Conservation (phyloP, 1,140 invertebrate species). For the Neuroterus valhalla region DNA sequence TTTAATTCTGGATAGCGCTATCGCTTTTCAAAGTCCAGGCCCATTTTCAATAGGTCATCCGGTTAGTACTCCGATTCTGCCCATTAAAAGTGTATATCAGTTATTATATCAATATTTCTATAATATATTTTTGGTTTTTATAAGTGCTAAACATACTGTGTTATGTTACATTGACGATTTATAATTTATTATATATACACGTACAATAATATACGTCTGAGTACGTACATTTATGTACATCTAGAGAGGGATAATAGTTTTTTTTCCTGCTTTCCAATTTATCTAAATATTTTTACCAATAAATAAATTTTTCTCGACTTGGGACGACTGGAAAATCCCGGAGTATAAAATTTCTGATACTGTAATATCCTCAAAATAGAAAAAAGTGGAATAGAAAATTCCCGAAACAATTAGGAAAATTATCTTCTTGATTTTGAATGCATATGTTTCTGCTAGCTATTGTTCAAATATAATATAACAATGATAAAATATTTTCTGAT, state of each 20-base stretch:
- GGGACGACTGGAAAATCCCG: too few relatives aligned
- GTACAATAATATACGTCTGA: conserved; percentile 17
- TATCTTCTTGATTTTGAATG: not conserved
- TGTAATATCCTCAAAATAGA: too few relatives aligned
- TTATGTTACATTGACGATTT: conserved; percentile 25
- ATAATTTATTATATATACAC: conserved; percentile 25
- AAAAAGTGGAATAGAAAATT: too few relatives aligned
- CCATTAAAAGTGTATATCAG: not conserved
- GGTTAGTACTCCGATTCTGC: too few relatives aligned
- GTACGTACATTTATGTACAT: conserved; percentile 25
- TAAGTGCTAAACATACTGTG: not conserved
- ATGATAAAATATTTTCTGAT: not conserved
- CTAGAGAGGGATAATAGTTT: conserved; percentile 16
- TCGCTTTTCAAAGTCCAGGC: too few relatives aligned
- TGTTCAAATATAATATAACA: not conserved
- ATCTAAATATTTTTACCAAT: not conserved
- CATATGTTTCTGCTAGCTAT: too few relatives aligned
- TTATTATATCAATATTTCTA: conserved; percentile 2
- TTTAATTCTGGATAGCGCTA: too few relatives aligned
- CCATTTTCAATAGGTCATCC: too few relatives aligned
- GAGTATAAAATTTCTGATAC: too few relatives aligned
- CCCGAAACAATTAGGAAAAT: too few relatives aligned
- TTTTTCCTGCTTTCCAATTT: not conserved
- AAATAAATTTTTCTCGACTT: not conserved
- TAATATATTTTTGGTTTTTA: not conserved